These are phyloP conservation scores for Heliconius aoede DNA, from an alignment of 2,888 invertebrate genomes.

Conservation along the genomic window DNA sequence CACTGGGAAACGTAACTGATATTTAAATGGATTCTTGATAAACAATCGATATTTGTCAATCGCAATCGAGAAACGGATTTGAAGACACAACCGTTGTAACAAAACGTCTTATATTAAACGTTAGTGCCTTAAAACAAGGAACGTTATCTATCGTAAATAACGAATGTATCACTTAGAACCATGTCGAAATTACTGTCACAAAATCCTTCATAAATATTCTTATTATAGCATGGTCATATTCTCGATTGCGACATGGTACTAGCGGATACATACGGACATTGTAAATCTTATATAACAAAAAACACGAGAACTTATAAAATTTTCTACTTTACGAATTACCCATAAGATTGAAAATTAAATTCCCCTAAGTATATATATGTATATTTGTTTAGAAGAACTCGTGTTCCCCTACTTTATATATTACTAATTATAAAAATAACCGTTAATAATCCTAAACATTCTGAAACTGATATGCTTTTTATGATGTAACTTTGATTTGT, in stretches of 20 bases:
- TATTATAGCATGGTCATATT: constrained; percentile 3
- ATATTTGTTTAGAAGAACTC: constrained; percentile 43
- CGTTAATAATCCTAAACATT: constrained; percentile 57
- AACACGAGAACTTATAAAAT: constrained; percentile 42
- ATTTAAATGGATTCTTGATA: constrained; percentile 8
- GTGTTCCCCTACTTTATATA: constrained; percentile 50
- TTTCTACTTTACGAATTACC: constrained; percentile 1
- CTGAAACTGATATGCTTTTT: constrained; percentile 73
- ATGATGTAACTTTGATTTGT: constrained; percentile 58
- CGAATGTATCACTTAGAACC: constrained; percentile 51
- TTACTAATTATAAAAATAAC: constrained; percentile 61
- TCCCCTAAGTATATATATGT: neutral
- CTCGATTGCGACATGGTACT: constrained; percentile 23
- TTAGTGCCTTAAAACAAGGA: constrained; percentile 76
- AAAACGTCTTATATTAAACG: constrained; percentile 64
- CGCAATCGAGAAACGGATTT: constrained; percentile 27
- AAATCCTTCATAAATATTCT: neutral
- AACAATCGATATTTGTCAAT: constrained; percentile 17
- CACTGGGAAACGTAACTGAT: constrained; percentile 21
- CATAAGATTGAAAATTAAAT: constrained; percentile 1
- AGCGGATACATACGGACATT: constrained; percentile 21
- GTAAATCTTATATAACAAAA: constrained; percentile 23
- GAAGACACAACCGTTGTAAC: constrained; percentile 72
- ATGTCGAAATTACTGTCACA: constrained; percentile 12
- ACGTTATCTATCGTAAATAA: constrained; percentile 67